Conservation (phyloP, 1,140 invertebrate species). For the Caenorhabditis remanei region DNA sequence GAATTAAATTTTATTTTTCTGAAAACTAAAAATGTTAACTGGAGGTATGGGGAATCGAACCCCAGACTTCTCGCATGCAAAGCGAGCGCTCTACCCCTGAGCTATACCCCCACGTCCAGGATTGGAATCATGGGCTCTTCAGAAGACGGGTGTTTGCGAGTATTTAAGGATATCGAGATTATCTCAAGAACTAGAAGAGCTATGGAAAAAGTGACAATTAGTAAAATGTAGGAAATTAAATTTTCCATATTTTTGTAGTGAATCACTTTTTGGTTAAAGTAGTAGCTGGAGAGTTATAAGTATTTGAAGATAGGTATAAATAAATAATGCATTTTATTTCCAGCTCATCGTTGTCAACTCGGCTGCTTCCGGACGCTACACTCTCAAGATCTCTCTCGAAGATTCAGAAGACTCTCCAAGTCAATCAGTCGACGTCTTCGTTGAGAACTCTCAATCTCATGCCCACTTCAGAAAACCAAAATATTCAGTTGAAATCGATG, state of each 20-base stretch:
- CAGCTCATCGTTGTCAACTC: slow-evolving; percentile 50
- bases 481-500: not conserved
- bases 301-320: no score
- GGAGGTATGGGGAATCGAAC: slow-evolving; percentile 74
- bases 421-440: not conserved
- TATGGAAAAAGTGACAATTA: not conserved
- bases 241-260: not conserved
- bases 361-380: slow-evolving; percentile 39
- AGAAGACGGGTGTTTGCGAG: not conserved
- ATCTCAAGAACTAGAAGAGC: not conserved
- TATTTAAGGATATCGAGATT: not conserved
- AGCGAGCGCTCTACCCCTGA: slow-evolving; percentile 75
- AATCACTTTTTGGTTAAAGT: not conserved
- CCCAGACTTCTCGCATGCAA: slow-evolving; percentile 74
- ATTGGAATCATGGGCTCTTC: no score
- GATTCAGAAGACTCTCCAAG: not conserved
- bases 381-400: not conserved
- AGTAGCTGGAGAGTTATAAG: not conserved
- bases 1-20: no score
- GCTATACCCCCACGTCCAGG: slow-evolving; percentile 69
- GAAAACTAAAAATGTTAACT: not conserved
- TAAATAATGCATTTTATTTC: no score
- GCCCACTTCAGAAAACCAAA: slow-evolving; percentile 43
- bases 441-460: slow-evolving; percentile 54
- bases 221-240: not conserved